A percentile compares a stretch with the other conserved stretches of the same genome.
Conservation (phyloP, 2,888 invertebrate genomes). For the Heliconius cydno region DNA sequence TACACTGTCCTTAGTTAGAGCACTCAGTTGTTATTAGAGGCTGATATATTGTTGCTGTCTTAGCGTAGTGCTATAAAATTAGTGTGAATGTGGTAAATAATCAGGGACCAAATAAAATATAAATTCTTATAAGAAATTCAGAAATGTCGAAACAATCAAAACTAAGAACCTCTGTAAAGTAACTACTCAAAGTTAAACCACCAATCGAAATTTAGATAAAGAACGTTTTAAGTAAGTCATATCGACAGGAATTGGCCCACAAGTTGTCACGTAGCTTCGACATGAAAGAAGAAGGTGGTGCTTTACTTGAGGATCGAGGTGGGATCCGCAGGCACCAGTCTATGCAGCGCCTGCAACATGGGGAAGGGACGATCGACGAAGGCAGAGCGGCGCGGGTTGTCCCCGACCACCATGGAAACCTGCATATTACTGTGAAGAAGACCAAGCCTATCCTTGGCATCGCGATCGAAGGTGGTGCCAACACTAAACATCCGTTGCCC, state of each 20-base stretch:
- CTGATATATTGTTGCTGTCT: conserved; percentile 76
- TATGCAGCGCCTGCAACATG: conserved; percentile 88
- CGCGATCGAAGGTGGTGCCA: conserved; percentile 98
- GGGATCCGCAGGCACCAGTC: conserved; percentile 89
- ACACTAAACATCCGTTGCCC: conserved; percentile 96
- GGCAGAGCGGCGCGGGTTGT: conserved; percentile 86
- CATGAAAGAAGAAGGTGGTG: conserved; percentile 92
- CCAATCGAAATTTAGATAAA: conserved; percentile 40
- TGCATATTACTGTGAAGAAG: conserved; percentile 95
- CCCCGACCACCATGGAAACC: conserved; percentile 93
- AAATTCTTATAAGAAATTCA: conserved; percentile 37
- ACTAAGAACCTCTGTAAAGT: conserved; percentile 28
- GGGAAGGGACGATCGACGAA: conserved; percentile 79
- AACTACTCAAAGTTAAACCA: conserved; percentile 34
- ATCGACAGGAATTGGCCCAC: conserved; percentile 90
- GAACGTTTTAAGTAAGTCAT: conserved; percentile 49
- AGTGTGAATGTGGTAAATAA: conserved; percentile 78
- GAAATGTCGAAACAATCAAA: conserved; percentile 25
- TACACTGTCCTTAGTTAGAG: conserved; percentile 75
- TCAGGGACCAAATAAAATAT: conserved; percentile 56
- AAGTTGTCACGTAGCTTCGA: conserved; percentile 94
- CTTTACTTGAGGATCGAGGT: conserved; percentile 86
- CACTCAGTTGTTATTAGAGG: conserved; percentile 78
- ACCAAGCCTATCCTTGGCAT: conserved; percentile 97
- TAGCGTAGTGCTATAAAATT: conserved; percentile 74